phyloP scores from a whole-genome alignment of 2,113 vertebrate species.

The Scatophagus argus region DNA sequence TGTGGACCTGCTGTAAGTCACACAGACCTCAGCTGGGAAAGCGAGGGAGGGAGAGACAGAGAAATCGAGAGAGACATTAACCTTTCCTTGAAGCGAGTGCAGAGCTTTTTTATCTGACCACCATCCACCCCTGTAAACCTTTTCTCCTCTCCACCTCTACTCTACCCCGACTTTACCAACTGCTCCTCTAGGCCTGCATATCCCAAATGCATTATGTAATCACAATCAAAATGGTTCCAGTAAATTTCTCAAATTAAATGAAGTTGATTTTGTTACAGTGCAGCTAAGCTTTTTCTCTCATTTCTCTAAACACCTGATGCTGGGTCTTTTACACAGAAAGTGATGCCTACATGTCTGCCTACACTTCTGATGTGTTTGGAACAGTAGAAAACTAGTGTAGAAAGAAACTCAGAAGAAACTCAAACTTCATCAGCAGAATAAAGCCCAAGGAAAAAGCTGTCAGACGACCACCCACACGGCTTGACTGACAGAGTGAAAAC shows the following conservation, averaged over 20 bases:
- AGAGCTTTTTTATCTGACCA: conserved; percentile 79
- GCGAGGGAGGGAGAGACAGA: conserved; percentile 68
- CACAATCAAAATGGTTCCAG: conserved; percentile 13
- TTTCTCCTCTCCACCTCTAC: conserved; percentile 45
- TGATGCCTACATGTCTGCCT: conserved; percentile 31
- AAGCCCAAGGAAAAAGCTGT: conserved; percentile 54
- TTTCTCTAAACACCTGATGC: conserved; percentile 25
- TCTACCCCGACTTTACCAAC: conserved; percentile 18
- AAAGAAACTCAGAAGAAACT: conserved; percentile 41
- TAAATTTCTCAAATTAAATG: conserved; percentile 6
- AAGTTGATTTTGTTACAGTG: background rate
- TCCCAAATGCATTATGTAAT: conserved; percentile 40
- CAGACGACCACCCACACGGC: conserved; percentile 52
- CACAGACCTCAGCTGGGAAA: conserved; percentile 90
- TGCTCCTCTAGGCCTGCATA: conserved; percentile 15
- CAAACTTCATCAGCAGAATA: conserved; percentile 50
- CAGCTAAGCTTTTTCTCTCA: background rate
- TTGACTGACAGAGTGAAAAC: conserved; percentile 43
- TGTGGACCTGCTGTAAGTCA: conserved; percentile 98
- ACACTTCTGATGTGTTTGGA: conserved; percentile 35
- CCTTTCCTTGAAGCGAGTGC: conserved; percentile 77
- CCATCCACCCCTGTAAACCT: conserved; percentile 69
- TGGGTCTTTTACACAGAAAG: conserved; percentile 10
- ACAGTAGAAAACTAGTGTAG: conserved; percentile 5
- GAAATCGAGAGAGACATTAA: conserved; percentile 80